phyloP scores from a whole-genome alignment of 1,140 invertebrate species.

The Micrasema minimum region DNA sequence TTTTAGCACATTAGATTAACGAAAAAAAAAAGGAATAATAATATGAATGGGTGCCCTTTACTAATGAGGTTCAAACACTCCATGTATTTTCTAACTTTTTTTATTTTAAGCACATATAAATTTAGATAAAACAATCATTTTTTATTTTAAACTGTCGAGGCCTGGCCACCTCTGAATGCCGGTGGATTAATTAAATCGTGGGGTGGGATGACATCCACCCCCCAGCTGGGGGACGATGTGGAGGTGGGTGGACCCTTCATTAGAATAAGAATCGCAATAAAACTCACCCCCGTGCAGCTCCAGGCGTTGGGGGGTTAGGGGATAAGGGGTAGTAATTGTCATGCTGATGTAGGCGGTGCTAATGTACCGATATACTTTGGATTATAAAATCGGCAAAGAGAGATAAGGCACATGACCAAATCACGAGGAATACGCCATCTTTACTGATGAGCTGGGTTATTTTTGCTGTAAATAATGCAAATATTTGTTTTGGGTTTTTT shows the following conservation, averaged over 20 bases:
- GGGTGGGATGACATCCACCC: conserved; percentile 10
- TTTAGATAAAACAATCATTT: no score
- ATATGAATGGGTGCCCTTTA: no score
- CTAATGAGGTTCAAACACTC: no score
- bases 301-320: background rate
- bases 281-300: conserved; percentile 34
- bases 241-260: conserved; percentile 45
- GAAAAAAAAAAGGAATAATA: no score
- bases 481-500: no score
- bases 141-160: conserved; percentile 5
- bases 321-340: conserved; percentile 43
- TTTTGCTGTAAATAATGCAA: no score
- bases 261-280: conserved; percentile 54
- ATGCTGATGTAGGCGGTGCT: conserved; percentile 49
- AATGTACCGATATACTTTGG: conserved; percentile 45
- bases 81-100: no score
- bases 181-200: conserved; percentile 50
- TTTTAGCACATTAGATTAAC: no score
- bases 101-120: no score
- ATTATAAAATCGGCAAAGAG: conserved; percentile 38
- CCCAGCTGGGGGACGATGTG: background rate
- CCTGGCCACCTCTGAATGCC: conserved; percentile 30
- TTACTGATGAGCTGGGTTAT: no score
- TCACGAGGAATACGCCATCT: background rate
- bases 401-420: no score